These are phyloP conservation scores for Dinocampus coccinellae DNA, from an alignment of 2,888 invertebrate species.

Conservation along the genomic window DNA sequence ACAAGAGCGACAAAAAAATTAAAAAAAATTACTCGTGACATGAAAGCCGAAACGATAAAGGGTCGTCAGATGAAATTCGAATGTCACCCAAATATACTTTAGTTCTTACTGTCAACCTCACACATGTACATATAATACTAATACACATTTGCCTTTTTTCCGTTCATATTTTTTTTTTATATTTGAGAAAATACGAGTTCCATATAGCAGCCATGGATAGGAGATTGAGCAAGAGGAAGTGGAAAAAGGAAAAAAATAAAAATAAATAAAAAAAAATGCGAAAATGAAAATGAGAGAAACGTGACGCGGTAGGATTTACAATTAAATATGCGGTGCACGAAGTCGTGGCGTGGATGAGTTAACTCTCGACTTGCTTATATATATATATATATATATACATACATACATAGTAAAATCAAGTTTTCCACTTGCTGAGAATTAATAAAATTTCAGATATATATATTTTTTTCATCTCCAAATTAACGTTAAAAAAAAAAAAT, in stretches of 20 bases:
- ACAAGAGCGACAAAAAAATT: background rate
- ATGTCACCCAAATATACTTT: constrained; percentile 8
- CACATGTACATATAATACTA: background rate
- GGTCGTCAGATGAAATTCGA: constrained; percentile 23
- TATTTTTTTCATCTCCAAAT: background rate
- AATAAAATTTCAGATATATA: background rate
- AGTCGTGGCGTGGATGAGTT: constrained; percentile 36
- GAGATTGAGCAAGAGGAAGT: background rate
- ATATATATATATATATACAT: constrained; percentile 21
- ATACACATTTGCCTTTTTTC: constrained; percentile 13
- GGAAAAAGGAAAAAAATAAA: constrained; percentile 15
- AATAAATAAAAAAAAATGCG: no score
- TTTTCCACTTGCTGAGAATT: background rate
- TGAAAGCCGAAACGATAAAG: constrained; percentile 21
- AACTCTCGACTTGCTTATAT: constrained; percentile 32
- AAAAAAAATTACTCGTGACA: constrained; percentile 17
- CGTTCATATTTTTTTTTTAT: constrained; percentile 26
- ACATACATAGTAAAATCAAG: constrained; percentile 6
- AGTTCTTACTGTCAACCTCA: constrained; percentile 13
- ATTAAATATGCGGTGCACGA: constrained; percentile 44
- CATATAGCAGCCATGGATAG: background rate
- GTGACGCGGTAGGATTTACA: constrained; percentile 32
- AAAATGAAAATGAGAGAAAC: background rate
- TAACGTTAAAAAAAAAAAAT: background rate
- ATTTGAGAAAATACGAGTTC: constrained; percentile 31